Evolutionary conservation across 2,113 vertebrate genomes (phyloP).

Genomic region (Ageneiosus marmoratus): DNA sequence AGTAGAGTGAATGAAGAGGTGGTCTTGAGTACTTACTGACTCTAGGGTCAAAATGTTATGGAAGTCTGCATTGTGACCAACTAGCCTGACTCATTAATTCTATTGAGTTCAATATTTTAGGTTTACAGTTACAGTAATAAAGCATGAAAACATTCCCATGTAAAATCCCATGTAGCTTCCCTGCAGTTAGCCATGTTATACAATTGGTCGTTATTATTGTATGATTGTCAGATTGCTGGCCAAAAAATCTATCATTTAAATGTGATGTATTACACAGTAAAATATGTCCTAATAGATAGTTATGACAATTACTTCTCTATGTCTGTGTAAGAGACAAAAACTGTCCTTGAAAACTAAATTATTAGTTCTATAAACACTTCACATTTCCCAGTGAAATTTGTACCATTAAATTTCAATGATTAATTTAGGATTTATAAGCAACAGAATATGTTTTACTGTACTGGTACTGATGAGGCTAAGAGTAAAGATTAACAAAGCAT

Average conservation of each 20-base stretch:
- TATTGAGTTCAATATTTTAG: neutral
- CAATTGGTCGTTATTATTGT: neutral
- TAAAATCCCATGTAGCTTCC: too few species aligned
- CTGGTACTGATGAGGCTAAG: constrained; percentile 1
- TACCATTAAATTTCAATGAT: neutral
- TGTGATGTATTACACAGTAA: neutral
- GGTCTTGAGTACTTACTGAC: too few species aligned
- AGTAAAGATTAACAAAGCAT: constrained; percentile 7
- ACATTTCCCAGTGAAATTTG: neutral
- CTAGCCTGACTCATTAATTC: neutral
- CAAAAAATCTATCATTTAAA: neutral
- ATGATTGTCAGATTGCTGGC: neutral
- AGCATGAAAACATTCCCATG: too few species aligned
- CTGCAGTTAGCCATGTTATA: neutral
- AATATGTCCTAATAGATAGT: neutral
- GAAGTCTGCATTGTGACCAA: neutral
- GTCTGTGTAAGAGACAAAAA: neutral
- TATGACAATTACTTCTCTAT: neutral
- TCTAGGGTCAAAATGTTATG: neutral
- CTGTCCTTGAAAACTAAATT: neutral
- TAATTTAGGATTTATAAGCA: neutral
- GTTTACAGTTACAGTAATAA: too few species aligned
- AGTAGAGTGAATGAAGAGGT: too few species aligned
- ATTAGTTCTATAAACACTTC: neutral
- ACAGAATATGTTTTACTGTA: neutral